Evolutionary conservation across 2,113 vertebrate genomes (phyloP), one percentile per base, ranked within the genome.

Genomic region (Oncorhynchus keta): DNA sequence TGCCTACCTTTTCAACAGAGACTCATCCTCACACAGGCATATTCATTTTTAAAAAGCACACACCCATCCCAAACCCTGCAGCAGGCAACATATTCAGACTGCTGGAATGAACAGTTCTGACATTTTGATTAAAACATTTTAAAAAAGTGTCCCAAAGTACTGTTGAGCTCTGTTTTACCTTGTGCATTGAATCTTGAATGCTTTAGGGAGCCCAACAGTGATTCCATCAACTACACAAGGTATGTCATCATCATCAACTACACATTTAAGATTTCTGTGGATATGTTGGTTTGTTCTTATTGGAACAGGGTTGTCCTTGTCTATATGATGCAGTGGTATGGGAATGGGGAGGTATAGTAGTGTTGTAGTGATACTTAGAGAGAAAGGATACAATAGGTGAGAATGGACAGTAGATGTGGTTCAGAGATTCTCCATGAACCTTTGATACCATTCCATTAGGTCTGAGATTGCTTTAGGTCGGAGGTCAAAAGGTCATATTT

Each of bases 161-260:
- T 35, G 28, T 62, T 70, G 39, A 32, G 48, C 11, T 71, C 70
- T 72, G 70, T 24, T 24, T 30, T 65, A 16, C 51, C 72, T 24
- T 64, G 32, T 64, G 57, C 59, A 74, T 35, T 65, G 59, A 73
- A 20, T 65, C 57, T 64, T 61, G 14, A 67, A 39, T 22, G 6
- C n/a, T 45, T n/a, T 22, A 9, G 39, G 20, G 45, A 35, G 6
- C 39, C 9, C 39, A 45, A 45, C 39, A 11, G 39, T 45, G 39
- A 80, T 72, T 24, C 67, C 71, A 30, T 28, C 22, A 49, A 55
- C 24, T 30, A 49, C 55, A 68, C 45, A 64, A 45, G 9, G 39
- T 9, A 71, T 72, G 70, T 82, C 64, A 76, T 61, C 70, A 76
- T 28, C n/a, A n/a, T n/a, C n/a, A 55, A 45, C 48, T 32, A 69